Base-by-base conservation (phyloP, 2,113 vertebrate genomes). In the Columbina picui region DNA sequence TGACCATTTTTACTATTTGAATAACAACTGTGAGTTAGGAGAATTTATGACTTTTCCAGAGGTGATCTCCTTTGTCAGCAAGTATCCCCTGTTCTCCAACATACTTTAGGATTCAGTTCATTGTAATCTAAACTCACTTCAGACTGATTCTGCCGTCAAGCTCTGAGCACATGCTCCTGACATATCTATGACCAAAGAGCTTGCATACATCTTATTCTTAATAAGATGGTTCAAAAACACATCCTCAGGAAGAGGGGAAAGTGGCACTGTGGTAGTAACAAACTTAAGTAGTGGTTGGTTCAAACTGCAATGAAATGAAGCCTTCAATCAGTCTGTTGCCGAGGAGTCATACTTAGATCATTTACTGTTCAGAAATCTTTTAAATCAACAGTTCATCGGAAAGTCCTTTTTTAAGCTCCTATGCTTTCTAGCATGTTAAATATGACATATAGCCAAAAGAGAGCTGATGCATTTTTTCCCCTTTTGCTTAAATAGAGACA, bases 11-110 rank as follows among this genome's bases (percentile, higher is more conserved):
- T 64, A 60, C 19, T 23, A 11, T 65, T 84, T 7, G 49, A 41
- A 47, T 80, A 84, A 27, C 41, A 59, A n/a, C 26, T 60, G 10
- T 49, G 30, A 29, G 8, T 64, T 55, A 55, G 36, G 32, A 73
- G 19, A 84, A 64, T 59, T 57, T 1, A 2, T 64, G 39, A 30
- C 4, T 80, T 59, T 84, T 84, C 26, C 56, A 65, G 59, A 65
- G 30, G 16, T 36, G 6, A 6, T 53, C 5, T 2, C 57, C 26
- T 63, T 57, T 69, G 25, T 69, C 43, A 79, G 16, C 3, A 59
- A 0, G 0, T 79, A 57, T 69, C 5, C n/a, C 8, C 18, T 32
- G 19, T 36, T 13, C 22, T 93, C 59, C 43, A 64, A 47, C 3
- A n/a, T 16, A 14, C 7, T 75, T 47, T 4, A 55, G 50, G 19